Evolutionary conservation across 2,797 vertebrate genomes (phyloP).

Genomic region (Toxotes lorentzi): DNA sequence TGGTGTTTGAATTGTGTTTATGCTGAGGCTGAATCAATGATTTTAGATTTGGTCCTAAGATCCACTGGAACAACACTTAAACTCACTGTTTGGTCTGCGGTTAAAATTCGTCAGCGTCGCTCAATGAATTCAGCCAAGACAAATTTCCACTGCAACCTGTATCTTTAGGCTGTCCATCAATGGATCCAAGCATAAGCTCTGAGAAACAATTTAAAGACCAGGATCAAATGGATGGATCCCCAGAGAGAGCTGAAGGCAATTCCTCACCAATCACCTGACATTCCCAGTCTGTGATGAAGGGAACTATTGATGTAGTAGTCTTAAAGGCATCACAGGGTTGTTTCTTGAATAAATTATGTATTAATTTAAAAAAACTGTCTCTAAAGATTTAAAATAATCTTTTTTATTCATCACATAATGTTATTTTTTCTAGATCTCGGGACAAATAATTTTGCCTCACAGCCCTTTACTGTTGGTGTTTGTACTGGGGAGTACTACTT

Average conservation of each 20-base stretch:
- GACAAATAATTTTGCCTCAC: background rate
- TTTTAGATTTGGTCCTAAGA: background rate
- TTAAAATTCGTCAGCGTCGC: background rate
- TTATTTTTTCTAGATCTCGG: background rate
- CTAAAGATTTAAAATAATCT: background rate
- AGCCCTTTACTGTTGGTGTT: constrained; percentile 18
- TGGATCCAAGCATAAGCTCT: background rate
- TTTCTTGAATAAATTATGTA: background rate
- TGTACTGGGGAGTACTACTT: background rate
- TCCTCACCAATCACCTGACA: background rate
- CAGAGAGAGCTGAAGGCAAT: constrained; percentile 9
- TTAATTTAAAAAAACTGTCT: background rate
- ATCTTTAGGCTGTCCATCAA: background rate
- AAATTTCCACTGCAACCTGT: background rate
- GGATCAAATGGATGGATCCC: constrained; percentile 10
- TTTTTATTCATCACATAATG: background rate
- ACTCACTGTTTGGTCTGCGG: background rate
- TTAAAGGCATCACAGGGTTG: background rate
- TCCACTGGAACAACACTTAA: background rate
- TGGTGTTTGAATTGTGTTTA: constrained; percentile 26
- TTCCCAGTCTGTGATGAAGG: background rate
- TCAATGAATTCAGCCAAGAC: background rate
- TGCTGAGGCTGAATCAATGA: background rate
- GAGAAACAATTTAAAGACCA: constrained; percentile 7
- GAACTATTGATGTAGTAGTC: background rate